A percentile compares a stretch with the other conserved stretches of the same genome.
These are phyloP conservation scores for Patella pellucida DNA, from an alignment of 2,888 invertebrate species.

Conservation along the genomic window DNA sequence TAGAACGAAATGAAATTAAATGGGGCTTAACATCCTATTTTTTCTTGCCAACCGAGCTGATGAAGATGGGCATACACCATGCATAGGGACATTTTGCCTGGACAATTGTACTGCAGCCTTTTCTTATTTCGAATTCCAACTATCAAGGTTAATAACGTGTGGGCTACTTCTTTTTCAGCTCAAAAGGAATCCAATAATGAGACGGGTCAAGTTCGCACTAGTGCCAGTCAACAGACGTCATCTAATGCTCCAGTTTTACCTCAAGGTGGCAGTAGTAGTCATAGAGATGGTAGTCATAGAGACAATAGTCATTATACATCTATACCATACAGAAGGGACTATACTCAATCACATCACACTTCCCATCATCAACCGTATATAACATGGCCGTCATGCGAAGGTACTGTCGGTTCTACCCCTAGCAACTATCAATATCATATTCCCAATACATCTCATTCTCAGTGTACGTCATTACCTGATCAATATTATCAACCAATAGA, in stretches of 20 bases:
- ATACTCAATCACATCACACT: background rate
- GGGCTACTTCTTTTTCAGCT: slow-evolving; percentile 24
- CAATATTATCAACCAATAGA: slow-evolving; percentile 10
- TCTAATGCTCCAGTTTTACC: background rate
- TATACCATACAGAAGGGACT: background rate
- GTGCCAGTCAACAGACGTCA: slow-evolving; percentile 6
- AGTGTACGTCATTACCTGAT: slow-evolving; percentile 28
- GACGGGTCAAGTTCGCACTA: background rate
- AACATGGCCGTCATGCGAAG: slow-evolving; percentile 52
- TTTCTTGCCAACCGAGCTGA: no score
- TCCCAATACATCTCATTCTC: slow-evolving; percentile 15
- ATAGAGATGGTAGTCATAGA: background rate
- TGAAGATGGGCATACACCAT: background rate
- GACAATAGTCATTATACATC: slow-evolving; percentile 5
- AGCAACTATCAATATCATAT: background rate
- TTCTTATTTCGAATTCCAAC: no score
- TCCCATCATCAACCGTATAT: slow-evolving; percentile 18
- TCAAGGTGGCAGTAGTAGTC: background rate
- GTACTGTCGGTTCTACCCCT: slow-evolving; percentile 43
- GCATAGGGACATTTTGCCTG: no score
- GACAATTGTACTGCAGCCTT: no score
- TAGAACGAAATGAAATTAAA: no score
- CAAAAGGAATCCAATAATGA: slow-evolving; percentile 20
- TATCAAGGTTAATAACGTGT: no score
- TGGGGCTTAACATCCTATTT: background rate